These are phyloP conservation scores for Vanessa atalanta DNA, from an alignment of 1,140 invertebrate species.

Conservation along the genomic window DNA sequence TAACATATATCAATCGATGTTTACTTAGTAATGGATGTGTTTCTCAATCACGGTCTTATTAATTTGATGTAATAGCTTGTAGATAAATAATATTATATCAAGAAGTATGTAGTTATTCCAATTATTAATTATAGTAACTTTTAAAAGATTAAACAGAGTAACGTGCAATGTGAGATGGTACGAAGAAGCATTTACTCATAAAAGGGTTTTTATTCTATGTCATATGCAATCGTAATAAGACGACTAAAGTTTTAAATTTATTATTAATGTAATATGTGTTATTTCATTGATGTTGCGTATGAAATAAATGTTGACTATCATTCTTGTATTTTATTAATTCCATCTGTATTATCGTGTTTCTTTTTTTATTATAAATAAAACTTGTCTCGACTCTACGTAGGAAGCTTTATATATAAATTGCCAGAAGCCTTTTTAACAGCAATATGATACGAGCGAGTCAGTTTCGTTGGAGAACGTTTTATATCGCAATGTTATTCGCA, in stretches of 20 bases:
- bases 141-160: not conserved
- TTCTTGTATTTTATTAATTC: constrained; percentile 29
- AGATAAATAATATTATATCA: not conserved
- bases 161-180: constrained; percentile 1
- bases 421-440: no score
- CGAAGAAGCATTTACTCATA: not conserved
- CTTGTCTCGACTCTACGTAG: no score
- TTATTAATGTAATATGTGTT: constrained; percentile 28
- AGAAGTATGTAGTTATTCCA: constrained; percentile 3
- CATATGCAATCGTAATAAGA: constrained; percentile 14
- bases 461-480: not conserved
- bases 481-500: not conserved
- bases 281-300: constrained; percentile 53
- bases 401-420: no score
- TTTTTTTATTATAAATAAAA: no score
- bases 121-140: not conserved
- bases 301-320: constrained; percentile 59
- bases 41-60: not conserved
- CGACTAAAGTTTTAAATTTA: constrained; percentile 26
- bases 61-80: not conserved
- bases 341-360: not conserved
- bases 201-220: constrained; percentile 1
- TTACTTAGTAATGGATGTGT: not conserved
- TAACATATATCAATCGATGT: not conserved
- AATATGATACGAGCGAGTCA: no score